A percentile compares a stretch with the other conserved stretches of the same genome.
These are phyloP conservation scores for Corythornis vintsioides DNA, from an alignment of 2,113 vertebrate species.

Conservation along the genomic window DNA sequence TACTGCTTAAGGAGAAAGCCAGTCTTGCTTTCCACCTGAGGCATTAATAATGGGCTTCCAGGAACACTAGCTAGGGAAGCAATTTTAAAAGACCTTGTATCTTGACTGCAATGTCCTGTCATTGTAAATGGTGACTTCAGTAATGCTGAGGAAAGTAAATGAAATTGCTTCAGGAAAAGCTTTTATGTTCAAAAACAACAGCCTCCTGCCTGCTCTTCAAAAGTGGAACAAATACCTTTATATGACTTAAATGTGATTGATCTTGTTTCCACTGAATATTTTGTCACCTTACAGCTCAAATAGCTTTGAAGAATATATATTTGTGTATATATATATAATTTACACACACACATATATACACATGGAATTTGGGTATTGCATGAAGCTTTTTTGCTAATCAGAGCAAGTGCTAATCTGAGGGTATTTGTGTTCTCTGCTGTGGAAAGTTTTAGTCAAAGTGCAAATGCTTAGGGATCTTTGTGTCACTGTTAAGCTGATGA, in stretches of 20 bases:
- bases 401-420: not conserved
- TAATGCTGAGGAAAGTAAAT: conserved; percentile 24
- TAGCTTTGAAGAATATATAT: not conserved
- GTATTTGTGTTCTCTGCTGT: not conserved
- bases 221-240: not conserved
- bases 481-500: conserved; percentile 25
- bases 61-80: not conserved
- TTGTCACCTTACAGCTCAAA: not conserved
- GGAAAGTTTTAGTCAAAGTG: conserved; percentile 36
- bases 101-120: conserved; percentile 17
- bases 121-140: not conserved
- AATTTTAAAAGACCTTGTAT: not conserved
- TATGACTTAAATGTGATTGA: not conserved
- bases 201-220: not conserved
- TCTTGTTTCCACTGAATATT: conserved; percentile 20
- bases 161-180: not conserved
- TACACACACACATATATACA: not conserved
- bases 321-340: not conserved
- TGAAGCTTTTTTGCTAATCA: not conserved
- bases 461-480: conserved; percentile 7
- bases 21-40: not conserved
- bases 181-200: not conserved
- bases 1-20: not conserved
- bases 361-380: not conserved
- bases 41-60: not conserved